Evolutionary conservation across 2,113 vertebrate species (phyloP), one percentile per base, ranked within the genome.

Genomic region (Oreocharis arfaki): DNA sequence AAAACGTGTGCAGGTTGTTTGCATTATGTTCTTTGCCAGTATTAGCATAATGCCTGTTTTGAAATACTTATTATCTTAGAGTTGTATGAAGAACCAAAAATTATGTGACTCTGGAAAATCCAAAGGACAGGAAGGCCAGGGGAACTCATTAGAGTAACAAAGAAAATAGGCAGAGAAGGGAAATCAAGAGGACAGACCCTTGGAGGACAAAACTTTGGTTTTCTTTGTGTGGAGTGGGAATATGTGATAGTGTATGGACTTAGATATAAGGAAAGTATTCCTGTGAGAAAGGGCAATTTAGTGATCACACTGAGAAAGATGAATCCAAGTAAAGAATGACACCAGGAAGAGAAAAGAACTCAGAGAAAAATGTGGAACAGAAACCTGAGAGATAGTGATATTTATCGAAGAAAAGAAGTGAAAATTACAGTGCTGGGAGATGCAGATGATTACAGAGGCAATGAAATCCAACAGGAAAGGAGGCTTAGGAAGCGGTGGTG

Each of bases 251-350:
- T 16, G 18, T 67, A 28, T 37, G 32, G 53, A 11, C 74, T 71
- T 42, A 69, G 57, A 57, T 53, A 24, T 14, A 68, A 87, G 55
- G 63, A 35, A 89, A 71, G 41, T 47, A 56, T 46, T 69, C 57
- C 46, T 80, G 37, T 75, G 63, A 79, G 63, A 93, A 91, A 89
- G 71, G 55, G 27, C 37, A 94, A 87, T 91, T 94, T 90, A 85
- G 63, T 59, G 92, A 42, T 76, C 41, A 28, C 52, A 46, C 33
- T 46, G 57, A 80, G 84, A 79, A 57, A 73, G 44, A 87, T 76
- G 60, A 83, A 83, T 46, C 33, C 26, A 49, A 84, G 61, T 56
- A 83, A 93, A 85, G 33, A 96, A 65, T 33, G 70, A 57, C 74
- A 83, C 73, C 33, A 89, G 10, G 41, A 95, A 78, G 39, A 82